Percentiles rank a stretch among this genome's conserved stretches.
phyloP scores from a whole-genome alignment of 2,113 vertebrate genomes.

The Apodemus sylvaticus region DNA sequence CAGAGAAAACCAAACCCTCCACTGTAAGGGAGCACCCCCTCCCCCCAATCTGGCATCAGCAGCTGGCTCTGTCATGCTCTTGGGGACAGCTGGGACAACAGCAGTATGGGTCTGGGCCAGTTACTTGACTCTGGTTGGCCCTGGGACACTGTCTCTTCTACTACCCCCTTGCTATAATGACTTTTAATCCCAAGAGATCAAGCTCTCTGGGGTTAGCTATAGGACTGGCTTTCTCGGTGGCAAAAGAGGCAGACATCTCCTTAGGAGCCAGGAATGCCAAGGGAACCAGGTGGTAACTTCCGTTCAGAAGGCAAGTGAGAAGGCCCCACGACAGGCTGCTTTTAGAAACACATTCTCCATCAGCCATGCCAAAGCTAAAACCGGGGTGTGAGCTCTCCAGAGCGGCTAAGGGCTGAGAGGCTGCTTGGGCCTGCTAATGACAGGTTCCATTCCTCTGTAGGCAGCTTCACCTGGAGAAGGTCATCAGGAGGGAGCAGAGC shows the following conservation, averaged over 20 bases:
- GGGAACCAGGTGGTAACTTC: not conserved
- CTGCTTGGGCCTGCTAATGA: not conserved
- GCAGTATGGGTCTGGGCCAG: not conserved
- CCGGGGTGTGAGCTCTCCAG: not conserved
- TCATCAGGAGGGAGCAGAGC: not conserved
- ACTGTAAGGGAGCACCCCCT: fast-evolving
- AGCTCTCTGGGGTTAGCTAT: not conserved
- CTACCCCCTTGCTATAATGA: not conserved
- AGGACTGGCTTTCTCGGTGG: not conserved
- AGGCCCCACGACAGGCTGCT: not conserved
- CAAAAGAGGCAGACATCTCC: not conserved
- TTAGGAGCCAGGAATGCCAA: not conserved
- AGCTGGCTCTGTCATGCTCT: not conserved
- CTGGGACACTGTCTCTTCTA: not conserved
- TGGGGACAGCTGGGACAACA: not conserved
- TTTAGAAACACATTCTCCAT: not conserved
- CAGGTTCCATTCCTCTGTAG: not conserved
- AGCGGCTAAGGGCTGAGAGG: not conserved
- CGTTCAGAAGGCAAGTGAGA: not conserved
- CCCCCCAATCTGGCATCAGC: fast-evolving
- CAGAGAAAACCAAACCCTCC: not conserved
- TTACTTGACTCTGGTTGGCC: not conserved
- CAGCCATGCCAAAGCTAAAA: not conserved
- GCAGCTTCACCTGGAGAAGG: not conserved
- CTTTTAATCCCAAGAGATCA: not conserved